These are phyloP conservation scores for Zosterops borbonicus DNA, from an alignment of 2,113 vertebrate species.

Conservation along the genomic window DNA sequence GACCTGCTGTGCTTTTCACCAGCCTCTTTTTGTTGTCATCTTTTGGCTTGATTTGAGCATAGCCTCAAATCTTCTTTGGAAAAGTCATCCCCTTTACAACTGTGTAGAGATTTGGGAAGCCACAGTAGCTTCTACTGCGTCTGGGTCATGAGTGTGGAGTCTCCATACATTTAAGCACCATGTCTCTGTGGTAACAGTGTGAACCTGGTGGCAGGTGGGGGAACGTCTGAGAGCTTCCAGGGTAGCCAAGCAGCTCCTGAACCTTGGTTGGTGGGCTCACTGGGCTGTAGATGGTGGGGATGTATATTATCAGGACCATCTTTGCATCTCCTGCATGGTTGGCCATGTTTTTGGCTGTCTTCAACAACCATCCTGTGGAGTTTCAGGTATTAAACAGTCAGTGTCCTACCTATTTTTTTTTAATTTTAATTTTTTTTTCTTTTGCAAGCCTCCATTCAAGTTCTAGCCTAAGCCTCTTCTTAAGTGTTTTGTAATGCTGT, in stretches of 20 bases:
- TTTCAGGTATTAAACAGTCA: neutral
- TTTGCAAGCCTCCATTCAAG: neutral
- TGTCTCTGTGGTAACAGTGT: neutral
- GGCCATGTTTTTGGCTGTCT: neutral
- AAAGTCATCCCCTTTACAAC: neutral
- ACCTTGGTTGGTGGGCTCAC: neutral
- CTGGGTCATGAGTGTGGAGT: neutral
- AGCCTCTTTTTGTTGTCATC: neutral
- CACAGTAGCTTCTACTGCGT: neutral
- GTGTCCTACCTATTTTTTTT: neutral
- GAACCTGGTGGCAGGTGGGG: neutral
- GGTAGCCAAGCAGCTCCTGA: neutral
- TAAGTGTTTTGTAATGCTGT: neutral
- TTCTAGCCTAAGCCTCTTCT: neutral
- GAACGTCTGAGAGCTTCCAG: neutral
- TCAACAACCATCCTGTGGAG: neutral
- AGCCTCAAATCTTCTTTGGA: neutral
- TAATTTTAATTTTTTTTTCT: neutral
- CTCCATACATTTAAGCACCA: rapidly evolving
- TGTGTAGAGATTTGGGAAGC: neutral
- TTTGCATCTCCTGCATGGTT: neutral
- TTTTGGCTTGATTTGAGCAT: neutral
- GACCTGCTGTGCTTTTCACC: neutral
- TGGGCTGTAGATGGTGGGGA: neutral
- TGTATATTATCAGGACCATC: neutral